Evolutionary conservation across 2,797 vertebrate genomes (phyloP).

Genomic region (Pipistrellus pipistrellus): DNA sequence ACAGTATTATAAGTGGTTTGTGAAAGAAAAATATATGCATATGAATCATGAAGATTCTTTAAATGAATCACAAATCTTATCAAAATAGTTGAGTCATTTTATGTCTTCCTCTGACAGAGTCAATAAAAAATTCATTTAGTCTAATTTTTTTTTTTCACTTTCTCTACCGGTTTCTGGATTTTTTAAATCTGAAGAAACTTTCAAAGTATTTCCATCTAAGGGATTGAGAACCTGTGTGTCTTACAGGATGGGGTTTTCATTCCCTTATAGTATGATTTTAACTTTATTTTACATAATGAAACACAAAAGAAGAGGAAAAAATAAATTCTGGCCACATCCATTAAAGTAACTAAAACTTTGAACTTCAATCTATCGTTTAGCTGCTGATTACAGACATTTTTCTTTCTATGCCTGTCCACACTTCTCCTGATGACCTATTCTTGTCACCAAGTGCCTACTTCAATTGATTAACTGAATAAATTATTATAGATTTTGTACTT

Average conservation of each 20-base stretch:
- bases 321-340: neutral
- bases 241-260: neutral
- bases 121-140: constrained; percentile 70
- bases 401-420: neutral
- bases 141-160: constrained; percentile 61
- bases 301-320: constrained; percentile 22
- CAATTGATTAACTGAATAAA: constrained; percentile 37
- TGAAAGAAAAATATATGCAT: constrained; percentile 71
- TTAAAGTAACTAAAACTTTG: constrained; percentile 38
- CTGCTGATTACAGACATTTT: neutral
- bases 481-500: constrained; percentile 18
- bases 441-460: neutral
- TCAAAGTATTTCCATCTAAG: constrained; percentile 49
- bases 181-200: constrained; percentile 23
- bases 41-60: constrained; percentile 76
- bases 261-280: constrained; percentile 7
- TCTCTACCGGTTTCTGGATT: constrained; percentile 30
- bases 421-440: neutral
- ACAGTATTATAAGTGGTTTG: constrained; percentile 56
- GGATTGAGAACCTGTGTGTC: neutral
- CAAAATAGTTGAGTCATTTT: constrained; percentile 65
- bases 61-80: constrained; percentile 60
- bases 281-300: constrained; percentile 7
- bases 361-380: constrained; percentile 23
- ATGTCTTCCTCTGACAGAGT: constrained; percentile 63